These are phyloP conservation scores for Drosophila paramelanica DNA, from an alignment of 2,888 invertebrate species.

Conservation along the genomic window DNA sequence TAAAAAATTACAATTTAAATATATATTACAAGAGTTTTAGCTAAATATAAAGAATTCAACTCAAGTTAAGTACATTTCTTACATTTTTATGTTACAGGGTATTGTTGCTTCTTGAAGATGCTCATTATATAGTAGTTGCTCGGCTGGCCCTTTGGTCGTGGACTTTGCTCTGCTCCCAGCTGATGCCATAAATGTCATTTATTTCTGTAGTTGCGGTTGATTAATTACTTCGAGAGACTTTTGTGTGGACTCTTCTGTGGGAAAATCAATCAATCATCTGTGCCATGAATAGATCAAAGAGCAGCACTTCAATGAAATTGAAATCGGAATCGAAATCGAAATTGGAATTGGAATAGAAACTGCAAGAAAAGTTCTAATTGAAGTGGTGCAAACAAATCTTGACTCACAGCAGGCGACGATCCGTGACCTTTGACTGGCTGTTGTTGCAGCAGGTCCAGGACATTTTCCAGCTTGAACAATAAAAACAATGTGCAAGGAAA, in stretches of 20 bases:
- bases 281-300: slow-evolving; percentile 68
- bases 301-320: slow-evolving; percentile 57
- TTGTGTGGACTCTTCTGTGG: slow-evolving; percentile 13
- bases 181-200: slow-evolving; percentile 67
- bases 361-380: slow-evolving; percentile 56
- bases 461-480: slow-evolving; percentile 38
- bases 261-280: slow-evolving; percentile 67
- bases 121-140: slow-evolving; percentile 12
- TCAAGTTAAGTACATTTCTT: not conserved
- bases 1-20: no score
- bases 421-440: slow-evolving; percentile 23
- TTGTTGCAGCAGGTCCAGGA: slow-evolving; percentile 39
- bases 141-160: slow-evolving; percentile 9
- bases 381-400: slow-evolving; percentile 59
- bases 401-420: slow-evolving; percentile 23
- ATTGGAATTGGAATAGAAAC: slow-evolving; percentile 1
- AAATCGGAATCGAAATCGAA: slow-evolving; percentile 22
- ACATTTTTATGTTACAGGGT: not conserved
- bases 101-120: not conserved
- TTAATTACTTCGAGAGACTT: slow-evolving; percentile 58
- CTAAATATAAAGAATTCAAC: no score
- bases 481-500: slow-evolving; percentile 7
- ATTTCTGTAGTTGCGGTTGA: slow-evolving; percentile 57
- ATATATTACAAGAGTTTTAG: no score
- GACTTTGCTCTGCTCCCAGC: slow-evolving; percentile 12